Evolutionary conservation across 2,888 invertebrate genomes (phyloP), one percentile per base, ranked within the genome.

Genomic region (Drosophila hawaiiensis): DNA sequence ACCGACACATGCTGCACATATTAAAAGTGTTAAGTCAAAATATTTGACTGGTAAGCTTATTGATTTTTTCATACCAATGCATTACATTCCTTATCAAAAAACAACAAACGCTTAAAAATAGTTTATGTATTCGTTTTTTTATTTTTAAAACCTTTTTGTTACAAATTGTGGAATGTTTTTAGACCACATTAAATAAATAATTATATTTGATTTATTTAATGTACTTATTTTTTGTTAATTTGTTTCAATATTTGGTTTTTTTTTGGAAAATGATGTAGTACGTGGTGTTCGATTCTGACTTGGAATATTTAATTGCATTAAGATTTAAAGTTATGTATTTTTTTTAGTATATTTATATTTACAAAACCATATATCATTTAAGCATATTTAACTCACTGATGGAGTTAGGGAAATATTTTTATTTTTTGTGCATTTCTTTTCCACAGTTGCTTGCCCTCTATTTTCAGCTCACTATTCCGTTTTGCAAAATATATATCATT

Each of bases 401-500:
- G n/a, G 31, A 31, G n/a, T 31, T 4, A 5, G 19, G 1, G 19
- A 31, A 31, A 53, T 14, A 10, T 53, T 33, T 9, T 16, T 9
- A 3, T 39, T 28, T n/a, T 37, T 19, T 56, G n/a, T 41, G 16
- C 3, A 12, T 22, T 5, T 25, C 12, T 22, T 25, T 31, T 22
- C 25, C 6, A 14, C 43, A 29, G 53, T 25, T 31, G 33, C 39
- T 37, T 41, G 29, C 7, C 16, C 22, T 5, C 14, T 25, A 25
- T 28, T 14, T 52, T 12, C 14, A 49, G 16, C 29, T 16, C 1
- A 35, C 10, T 39, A 37, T n/a, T 29, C 12, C 59, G 14, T 28
- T 33, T 7, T n/a, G 29, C 66, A 55, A n/a, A 47, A 64, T 41
- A 64, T 16, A n/a, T 28, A 68, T 80, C 55, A 82, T 69, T 84